A percentile compares a stretch with the other conserved stretches of the same genome.
phyloP scores from a whole-genome alignment of 2,113 vertebrate species.

The Brachypodius melanocephalos region DNA sequence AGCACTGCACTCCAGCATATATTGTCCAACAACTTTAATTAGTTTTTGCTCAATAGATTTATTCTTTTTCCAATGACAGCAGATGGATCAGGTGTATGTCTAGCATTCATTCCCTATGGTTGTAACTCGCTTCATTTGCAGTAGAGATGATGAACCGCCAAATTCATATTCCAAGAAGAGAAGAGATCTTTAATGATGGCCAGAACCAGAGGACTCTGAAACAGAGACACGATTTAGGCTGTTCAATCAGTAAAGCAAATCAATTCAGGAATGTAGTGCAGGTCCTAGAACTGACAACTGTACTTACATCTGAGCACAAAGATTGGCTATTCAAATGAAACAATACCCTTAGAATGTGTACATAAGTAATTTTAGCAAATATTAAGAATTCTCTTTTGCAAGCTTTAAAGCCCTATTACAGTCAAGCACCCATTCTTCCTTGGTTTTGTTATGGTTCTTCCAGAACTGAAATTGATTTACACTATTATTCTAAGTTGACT shows the following conservation, averaged over 20 bases:
- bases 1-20: background rate
- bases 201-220: conserved; percentile 55
- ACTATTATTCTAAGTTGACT: background rate
- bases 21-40: conserved; percentile 41
- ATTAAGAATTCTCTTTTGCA: background rate
- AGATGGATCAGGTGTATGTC: background rate
- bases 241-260: background rate
- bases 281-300: background rate
- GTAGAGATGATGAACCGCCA: background rate
- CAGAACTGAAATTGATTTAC: background rate
- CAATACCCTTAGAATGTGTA: background rate
- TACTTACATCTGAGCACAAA: background rate
- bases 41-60: conserved; percentile 1
- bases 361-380: background rate
- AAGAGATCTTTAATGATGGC: conserved; percentile 54
- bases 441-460: background rate
- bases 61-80: conserved; percentile 26
- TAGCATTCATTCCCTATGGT: background rate
- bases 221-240: conserved; percentile 5
- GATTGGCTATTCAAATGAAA: background rate
- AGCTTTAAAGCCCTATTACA: background rate
- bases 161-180: conserved; percentile 6
- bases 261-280: background rate
- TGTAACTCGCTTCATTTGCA: conserved; percentile 34
- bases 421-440: background rate